Conservation (phyloP, 1,140 invertebrate genomes). For the Papilio helenus region DNA sequence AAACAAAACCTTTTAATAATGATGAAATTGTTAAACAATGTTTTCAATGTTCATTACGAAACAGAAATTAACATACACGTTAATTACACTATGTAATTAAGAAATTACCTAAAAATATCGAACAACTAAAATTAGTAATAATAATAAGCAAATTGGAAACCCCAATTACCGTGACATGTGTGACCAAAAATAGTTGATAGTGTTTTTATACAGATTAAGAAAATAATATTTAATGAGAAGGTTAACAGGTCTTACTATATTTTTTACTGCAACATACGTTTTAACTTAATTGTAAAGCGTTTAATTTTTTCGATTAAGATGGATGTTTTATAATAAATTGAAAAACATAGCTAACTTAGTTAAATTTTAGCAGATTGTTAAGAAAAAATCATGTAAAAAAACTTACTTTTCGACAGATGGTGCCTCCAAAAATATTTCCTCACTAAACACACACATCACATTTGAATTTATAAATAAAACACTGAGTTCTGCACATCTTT, state of each 20-base stretch:
- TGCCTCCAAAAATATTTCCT: conserved; percentile 62
- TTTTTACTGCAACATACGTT: not conserved
- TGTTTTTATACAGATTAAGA: conserved; percentile 12
- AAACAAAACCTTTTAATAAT: conserved; percentile 8
- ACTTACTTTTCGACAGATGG: conserved; percentile 81
- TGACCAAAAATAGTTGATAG: conserved; percentile 22
- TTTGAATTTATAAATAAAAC: conserved; percentile 57
- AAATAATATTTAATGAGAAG: conserved; percentile 8
- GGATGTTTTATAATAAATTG: not conserved
- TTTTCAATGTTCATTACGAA: not conserved
- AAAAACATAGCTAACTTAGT: too few relatives aligned
- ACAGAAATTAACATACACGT: not conserved
- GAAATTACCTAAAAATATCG: conserved; percentile 14
- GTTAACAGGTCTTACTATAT: conserved; percentile 8
- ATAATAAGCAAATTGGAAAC: not conserved
- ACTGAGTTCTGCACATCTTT: conserved; percentile 67
- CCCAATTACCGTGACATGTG: conserved; percentile 1
- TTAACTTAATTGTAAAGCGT: not conserved
- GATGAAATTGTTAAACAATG: not conserved
- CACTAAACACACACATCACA: conserved; percentile 72
- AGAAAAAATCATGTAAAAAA: conserved; percentile 26
- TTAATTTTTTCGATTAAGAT: not conserved
- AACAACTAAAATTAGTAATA: conserved; percentile 16
- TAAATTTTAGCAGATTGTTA: not conserved
- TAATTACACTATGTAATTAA: not conserved